Conservation (phyloP, 2,888 invertebrate genomes). For the Panopea generosa region DNA sequence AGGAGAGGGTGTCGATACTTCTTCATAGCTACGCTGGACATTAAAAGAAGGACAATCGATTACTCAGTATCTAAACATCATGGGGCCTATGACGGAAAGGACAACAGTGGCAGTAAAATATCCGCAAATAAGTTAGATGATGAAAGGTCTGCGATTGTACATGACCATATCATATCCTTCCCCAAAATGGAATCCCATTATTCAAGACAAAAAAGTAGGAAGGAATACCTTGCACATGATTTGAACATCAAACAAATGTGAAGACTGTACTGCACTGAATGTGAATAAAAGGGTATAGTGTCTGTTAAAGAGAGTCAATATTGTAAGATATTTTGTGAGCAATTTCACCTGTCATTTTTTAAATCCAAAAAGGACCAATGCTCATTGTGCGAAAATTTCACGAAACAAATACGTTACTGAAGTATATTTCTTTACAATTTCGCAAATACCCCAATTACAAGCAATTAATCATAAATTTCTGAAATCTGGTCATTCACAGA, state of each 20-base stretch:
- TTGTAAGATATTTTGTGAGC: constrained; percentile 17
- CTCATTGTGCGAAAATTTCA: neutral
- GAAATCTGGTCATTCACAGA: constrained; percentile 47
- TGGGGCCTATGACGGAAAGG: constrained; percentile 9
- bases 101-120: constrained; percentile 5
- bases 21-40: constrained; percentile 13
- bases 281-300: neutral
- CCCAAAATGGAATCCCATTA: constrained; percentile 29
- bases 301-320: constrained; percentile 10
- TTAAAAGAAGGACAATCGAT: constrained; percentile 13
- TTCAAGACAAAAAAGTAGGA: constrained; percentile 9
- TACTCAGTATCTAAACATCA: constrained; percentile 5
- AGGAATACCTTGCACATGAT: constrained; percentile 16
- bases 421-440: constrained; percentile 16
- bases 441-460: neutral
- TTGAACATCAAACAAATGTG: constrained; percentile 17
- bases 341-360: constrained; percentile 23
- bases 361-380: constrained; percentile 29
- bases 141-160: neutral
- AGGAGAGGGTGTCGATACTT: constrained; percentile 9
- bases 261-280: constrained; percentile 2
- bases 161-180: constrained; percentile 13
- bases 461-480: constrained; percentile 41
- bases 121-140: constrained; percentile 14
- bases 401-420: constrained; percentile 46